Evolutionary conservation across 2,888 invertebrate species (phyloP).

Genomic region (Phalera bucephala): DNA sequence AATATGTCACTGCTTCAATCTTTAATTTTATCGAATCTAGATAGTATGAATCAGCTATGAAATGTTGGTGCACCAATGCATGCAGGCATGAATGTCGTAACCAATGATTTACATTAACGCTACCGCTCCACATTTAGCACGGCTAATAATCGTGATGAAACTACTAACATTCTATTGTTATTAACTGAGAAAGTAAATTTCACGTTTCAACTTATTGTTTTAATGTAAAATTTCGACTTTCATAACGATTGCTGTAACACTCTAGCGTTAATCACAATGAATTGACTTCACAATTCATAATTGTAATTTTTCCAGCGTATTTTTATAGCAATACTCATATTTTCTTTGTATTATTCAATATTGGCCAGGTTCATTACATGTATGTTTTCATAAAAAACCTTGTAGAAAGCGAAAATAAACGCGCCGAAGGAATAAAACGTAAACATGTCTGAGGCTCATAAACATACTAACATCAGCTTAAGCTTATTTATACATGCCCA

Average conservation of each 20-base stretch:
- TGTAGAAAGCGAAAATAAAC: background rate
- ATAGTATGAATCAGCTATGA: background rate
- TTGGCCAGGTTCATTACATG: background rate
- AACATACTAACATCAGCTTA: background rate
- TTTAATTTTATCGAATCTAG: background rate
- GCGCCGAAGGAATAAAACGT: background rate
- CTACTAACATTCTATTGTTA: slow-evolving; percentile 35
- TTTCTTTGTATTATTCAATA: slow-evolving; percentile 9
- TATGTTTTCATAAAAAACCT: background rate
- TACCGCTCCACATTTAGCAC: slow-evolving; percentile 17
- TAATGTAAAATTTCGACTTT: slow-evolving; percentile 35
- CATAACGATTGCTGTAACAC: slow-evolving; percentile 23
- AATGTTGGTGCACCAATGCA: slow-evolving; percentile 10
- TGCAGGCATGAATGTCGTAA: slow-evolving; percentile 15
- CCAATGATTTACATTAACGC: slow-evolving; percentile 10
- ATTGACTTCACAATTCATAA: slow-evolving; percentile 17
- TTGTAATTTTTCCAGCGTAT: slow-evolving; percentile 12
- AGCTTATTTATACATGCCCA: background rate
- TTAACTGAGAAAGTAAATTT: slow-evolving; percentile 35
- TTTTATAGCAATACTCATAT: slow-evolving; percentile 4
- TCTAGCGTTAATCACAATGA: slow-evolving; percentile 11
- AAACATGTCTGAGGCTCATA: background rate
- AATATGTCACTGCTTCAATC: no score
- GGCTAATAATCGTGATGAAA: slow-evolving; percentile 33
- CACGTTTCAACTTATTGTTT: slow-evolving; percentile 27